Evolutionary conservation across 2,797 vertebrate genomes (phyloP).

Genomic region (Chlorospingus semifuscus): DNA sequence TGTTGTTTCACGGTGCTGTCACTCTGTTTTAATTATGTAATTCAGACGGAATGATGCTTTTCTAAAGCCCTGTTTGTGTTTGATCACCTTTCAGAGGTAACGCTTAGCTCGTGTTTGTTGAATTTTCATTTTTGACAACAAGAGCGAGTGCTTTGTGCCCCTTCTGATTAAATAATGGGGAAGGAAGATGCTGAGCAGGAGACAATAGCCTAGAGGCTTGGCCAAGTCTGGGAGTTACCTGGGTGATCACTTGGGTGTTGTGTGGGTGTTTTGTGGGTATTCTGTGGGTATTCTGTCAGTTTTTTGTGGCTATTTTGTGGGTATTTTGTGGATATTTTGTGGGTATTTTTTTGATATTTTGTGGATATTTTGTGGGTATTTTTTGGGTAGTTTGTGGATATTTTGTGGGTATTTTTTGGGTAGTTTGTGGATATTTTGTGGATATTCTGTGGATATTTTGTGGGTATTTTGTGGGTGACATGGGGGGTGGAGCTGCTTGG

Average conservation of each 20-base stretch:
- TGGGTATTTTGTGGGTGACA: no score
- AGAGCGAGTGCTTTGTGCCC: neutral
- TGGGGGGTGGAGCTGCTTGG: no score
- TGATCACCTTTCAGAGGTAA: conserved; percentile 54
- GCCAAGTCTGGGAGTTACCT: neutral
- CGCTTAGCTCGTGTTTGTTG: neutral
- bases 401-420: no score
- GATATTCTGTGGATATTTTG: neutral
- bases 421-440: no score
- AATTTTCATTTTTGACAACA: neutral
- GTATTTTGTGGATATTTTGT: rapidly evolving
- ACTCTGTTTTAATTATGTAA: conserved; percentile 33
- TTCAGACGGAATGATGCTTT: neutral
- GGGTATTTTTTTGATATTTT: no score
- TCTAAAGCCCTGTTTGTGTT: neutral
- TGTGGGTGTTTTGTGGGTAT: neutral
- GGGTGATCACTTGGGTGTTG: neutral
- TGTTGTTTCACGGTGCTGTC: neutral
- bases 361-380: no score
- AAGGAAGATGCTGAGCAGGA: neutral
- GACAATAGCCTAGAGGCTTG: neutral
- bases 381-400: neutral
- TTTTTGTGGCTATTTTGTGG: neutral
- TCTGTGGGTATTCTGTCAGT: no score
- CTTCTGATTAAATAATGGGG: neutral